Percentiles rank a stretch among this genome's conserved stretches.
Conservation (phyloP, 92 coral and sea anemone species). For the Paragorgia papillata region DNA sequence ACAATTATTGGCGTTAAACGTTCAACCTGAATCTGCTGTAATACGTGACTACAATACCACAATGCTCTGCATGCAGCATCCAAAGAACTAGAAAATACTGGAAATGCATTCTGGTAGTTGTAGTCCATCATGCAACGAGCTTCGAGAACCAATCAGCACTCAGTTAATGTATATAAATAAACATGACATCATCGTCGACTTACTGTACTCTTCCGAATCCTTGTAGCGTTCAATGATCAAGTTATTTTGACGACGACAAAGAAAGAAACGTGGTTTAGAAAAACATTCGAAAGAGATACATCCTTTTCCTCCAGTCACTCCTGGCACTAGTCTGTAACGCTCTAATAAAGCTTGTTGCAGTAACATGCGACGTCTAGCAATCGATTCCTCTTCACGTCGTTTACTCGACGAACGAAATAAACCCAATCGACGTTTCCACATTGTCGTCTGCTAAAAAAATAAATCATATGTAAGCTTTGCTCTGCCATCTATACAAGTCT, state of each 20-base stretch:
- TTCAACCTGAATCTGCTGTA: too few species aligned
- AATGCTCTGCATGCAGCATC: too few species aligned
- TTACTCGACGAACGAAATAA: slow-evolving; percentile 12
- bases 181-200: too few species aligned
- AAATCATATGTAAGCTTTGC: background rate
- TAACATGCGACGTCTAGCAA: slow-evolving; percentile 13
- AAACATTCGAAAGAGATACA: slow-evolving; percentile 94
- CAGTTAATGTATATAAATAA: too few species aligned
- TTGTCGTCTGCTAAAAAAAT: background rate
- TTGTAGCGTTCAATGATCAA: slow-evolving; percentile 88
- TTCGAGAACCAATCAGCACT: too few species aligned
- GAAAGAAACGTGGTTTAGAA: slow-evolving; percentile 76
- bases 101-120: too few species aligned
- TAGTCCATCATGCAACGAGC: too few species aligned
- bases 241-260: slow-evolving; percentile 75
- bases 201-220: slow-evolving; percentile 91
- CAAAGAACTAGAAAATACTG: too few species aligned
- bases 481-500: too few species aligned
- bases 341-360: slow-evolving; percentile 42
- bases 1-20: too few species aligned
- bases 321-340: slow-evolving; percentile 89
- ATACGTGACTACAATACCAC: too few species aligned
- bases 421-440: too few species aligned
- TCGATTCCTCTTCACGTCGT: slow-evolving; percentile 36
- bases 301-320: slow-evolving; percentile 86